Evolutionary conservation across 2,888 invertebrate genomes (phyloP).

Genomic region (Arge pagana): DNA sequence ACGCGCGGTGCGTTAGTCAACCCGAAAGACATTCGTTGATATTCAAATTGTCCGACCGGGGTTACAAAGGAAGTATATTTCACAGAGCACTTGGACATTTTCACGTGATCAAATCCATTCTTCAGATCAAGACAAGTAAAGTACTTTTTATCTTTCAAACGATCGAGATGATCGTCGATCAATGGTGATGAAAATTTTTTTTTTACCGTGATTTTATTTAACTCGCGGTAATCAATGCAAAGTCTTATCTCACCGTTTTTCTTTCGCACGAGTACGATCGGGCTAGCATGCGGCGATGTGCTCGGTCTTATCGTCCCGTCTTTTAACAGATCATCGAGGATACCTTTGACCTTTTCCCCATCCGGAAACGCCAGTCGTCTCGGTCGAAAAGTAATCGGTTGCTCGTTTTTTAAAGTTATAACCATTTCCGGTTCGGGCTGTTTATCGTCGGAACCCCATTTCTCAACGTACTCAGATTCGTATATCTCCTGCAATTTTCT

Average conservation of each 20-base stretch:
- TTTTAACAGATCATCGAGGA: neutral
- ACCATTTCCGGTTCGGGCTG: neutral
- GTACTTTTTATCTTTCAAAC: constrained; percentile 34
- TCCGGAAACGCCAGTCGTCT: constrained; percentile 26
- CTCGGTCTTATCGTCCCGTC: neutral
- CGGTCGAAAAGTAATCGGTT: constrained; percentile 24
- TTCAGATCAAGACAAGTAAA: constrained; percentile 42
- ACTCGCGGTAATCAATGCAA: constrained; percentile 39
- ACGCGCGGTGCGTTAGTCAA: constrained; percentile 9
- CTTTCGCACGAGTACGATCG: constrained; percentile 30
- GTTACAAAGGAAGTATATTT: constrained; percentile 43
- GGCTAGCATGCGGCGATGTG: constrained; percentile 1
- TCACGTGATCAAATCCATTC: constrained; percentile 42
- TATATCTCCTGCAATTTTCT: neutral
- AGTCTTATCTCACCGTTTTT: constrained; percentile 37
- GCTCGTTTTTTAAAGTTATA: constrained; percentile 14
- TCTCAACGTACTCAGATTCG: neutral
- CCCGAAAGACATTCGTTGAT: constrained; percentile 31
- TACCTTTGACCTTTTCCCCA: neutral
- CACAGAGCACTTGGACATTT: constrained; percentile 33
- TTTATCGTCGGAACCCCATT: neutral
- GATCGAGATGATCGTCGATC: constrained; percentile 40
- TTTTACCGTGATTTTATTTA: constrained; percentile 38
- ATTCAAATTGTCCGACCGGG: constrained; percentile 41
- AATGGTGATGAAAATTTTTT: constrained; percentile 37